phyloP scores from a whole-genome alignment of 2,797 vertebrate species.

The Fratercula arctica region DNA sequence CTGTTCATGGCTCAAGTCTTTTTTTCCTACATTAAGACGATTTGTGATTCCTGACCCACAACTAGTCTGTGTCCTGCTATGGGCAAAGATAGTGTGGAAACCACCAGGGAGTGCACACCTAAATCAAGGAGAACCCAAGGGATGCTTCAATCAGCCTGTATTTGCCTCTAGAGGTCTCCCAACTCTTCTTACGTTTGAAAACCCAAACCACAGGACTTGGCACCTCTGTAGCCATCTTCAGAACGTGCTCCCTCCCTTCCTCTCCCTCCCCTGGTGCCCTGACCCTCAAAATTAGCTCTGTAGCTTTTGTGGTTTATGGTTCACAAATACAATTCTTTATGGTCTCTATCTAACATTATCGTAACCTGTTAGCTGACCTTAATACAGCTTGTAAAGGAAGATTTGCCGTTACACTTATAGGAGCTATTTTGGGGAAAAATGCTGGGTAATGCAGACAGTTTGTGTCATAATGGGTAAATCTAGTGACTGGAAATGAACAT shows the following conservation, averaged over 20 bases:
- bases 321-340: neutral
- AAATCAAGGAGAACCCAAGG: neutral
- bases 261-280: neutral
- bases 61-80: neutral
- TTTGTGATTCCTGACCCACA: neutral
- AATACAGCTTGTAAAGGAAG: neutral
- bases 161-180: constrained; percentile 44
- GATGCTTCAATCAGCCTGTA: neutral
- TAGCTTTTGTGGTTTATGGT: neutral
- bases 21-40: neutral
- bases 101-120: neutral
- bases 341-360: neutral
- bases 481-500: neutral
- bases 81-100: neutral
- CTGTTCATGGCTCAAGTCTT: neutral
- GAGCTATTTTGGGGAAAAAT: neutral
- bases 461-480: neutral
- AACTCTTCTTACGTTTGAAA: neutral
- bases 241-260: neutral
- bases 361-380: neutral
- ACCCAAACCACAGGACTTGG: rapidly evolving
- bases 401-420: neutral
- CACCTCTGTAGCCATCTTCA: neutral
- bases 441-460: neutral
- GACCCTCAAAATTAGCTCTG: neutral